These are phyloP conservation scores for Pristiophorus japonicus DNA, from an alignment of 2,113 vertebrate species.

Conservation along the genomic window DNA sequence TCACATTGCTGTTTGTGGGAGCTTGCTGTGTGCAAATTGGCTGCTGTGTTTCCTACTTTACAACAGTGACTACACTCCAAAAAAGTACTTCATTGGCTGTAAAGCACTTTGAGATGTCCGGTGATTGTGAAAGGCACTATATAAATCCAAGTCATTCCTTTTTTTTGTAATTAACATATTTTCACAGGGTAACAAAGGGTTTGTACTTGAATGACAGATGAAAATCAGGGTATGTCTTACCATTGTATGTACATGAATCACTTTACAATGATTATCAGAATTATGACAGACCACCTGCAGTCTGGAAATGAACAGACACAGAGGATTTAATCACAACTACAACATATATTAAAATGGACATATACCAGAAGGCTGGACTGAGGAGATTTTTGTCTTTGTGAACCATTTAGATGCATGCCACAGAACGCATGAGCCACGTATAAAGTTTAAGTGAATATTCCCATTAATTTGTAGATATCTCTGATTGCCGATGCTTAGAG, in stretches of 20 bases:
- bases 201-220: neutral
- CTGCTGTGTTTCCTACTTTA: no score
- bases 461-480: neutral
- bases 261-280: neutral
- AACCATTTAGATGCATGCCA: neutral
- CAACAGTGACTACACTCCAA: no score
- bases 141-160: no score
- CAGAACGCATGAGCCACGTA: neutral
- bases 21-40: no score
- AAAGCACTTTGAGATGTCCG: no score
- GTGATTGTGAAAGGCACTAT: no score
- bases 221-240: neutral
- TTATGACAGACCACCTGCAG: neutral
- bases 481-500: neutral
- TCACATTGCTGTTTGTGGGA: no score
- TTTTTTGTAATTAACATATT: neutral
- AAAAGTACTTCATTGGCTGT: no score
- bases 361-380: neutral
- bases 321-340: neutral
- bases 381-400: neutral
- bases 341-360: conserved; percentile 3
- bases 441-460: neutral
- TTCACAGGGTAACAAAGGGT: neutral
- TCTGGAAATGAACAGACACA: neutral
- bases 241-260: neutral